These are phyloP conservation scores for Perccottus glenii DNA, from an alignment of 2,113 vertebrate genomes.

Conservation along the genomic window DNA sequence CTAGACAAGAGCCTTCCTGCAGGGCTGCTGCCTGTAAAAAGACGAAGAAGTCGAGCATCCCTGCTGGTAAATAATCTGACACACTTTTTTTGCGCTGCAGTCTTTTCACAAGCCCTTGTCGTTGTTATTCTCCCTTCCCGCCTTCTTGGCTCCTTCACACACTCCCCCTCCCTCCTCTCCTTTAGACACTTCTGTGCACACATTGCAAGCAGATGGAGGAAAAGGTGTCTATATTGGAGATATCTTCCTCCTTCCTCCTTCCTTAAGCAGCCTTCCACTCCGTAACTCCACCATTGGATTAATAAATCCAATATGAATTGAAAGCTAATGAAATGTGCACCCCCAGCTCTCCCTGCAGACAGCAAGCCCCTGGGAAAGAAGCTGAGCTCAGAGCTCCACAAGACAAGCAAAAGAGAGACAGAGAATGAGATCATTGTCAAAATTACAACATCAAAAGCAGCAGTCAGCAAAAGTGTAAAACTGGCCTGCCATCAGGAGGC, in stretches of 20 bases:
- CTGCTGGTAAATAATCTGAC: constrained; percentile 78
- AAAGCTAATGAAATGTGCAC: constrained; percentile 76
- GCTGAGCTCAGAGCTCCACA: constrained; percentile 49
- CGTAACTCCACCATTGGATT: constrained; percentile 75
- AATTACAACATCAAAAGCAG: constrained; percentile 69
- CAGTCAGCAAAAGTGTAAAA: constrained; percentile 64
- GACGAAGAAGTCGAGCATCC: constrained; percentile 65
- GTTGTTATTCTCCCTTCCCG: constrained; percentile 56
- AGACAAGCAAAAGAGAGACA: constrained; percentile 43
- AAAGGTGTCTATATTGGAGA: constrained; percentile 68
- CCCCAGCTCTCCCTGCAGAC: constrained; percentile 48
- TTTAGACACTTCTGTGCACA: constrained; percentile 60
- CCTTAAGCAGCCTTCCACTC: constrained; percentile 60
- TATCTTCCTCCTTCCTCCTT: constrained; percentile 45
- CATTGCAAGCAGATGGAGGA: constrained; percentile 76
- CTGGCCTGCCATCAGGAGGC: constrained; percentile 55
- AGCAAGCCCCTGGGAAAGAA: constrained; percentile 53
- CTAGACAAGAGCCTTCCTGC: constrained; percentile 73
- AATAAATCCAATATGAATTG: constrained; percentile 81
- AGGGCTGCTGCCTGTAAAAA: constrained; percentile 68
- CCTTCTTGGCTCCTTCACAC: constrained; percentile 38
- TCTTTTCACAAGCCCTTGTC: constrained; percentile 66
- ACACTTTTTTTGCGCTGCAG: constrained; percentile 69
- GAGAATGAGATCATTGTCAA: constrained; percentile 74
- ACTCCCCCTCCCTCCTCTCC: constrained; percentile 3